phyloP scores from a whole-genome alignment of 2,888 invertebrate species.

The Xylota sylvarum region DNA sequence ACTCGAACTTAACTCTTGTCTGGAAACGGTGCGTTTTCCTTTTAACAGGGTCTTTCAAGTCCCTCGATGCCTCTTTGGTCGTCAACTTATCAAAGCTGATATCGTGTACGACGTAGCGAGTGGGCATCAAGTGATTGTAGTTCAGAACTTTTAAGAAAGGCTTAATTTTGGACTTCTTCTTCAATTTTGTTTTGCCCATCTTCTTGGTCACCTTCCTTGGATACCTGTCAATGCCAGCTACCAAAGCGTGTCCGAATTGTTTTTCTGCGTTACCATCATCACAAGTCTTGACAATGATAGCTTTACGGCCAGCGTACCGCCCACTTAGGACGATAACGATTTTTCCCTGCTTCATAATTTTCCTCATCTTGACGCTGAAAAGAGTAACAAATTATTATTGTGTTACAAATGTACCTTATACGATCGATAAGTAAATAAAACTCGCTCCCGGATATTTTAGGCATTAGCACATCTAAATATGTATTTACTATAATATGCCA shows the following conservation, averaged over 20 bases:
- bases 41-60: slow-evolving; percentile 97
- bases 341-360: slow-evolving; percentile 99
- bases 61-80: slow-evolving; percentile 90
- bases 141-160: slow-evolving; percentile 97
- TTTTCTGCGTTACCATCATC: slow-evolving; percentile 98
- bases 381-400: background rate
- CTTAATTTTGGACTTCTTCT: slow-evolving; percentile 98
- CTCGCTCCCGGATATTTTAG: too few species aligned
- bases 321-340: slow-evolving; percentile 99
- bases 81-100: slow-evolving; percentile 96
- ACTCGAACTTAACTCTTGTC: slow-evolving; percentile 98
- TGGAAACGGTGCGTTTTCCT: slow-evolving; percentile 98
- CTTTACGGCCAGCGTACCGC: slow-evolving; percentile 99
- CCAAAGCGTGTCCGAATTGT: slow-evolving; percentile 98
- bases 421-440: slow-evolving; percentile 6
- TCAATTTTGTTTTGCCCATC: slow-evolving; percentile 97
- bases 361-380: slow-evolving; percentile 92
- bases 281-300: slow-evolving; percentile 96
- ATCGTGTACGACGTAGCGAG: slow-evolving; percentile 97
- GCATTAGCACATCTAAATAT: too few species aligned
- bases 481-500: too few species aligned
- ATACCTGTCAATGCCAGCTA: slow-evolving; percentile 99
- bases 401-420: too few species aligned
- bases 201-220: slow-evolving; percentile 98
- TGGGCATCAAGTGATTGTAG: slow-evolving; percentile 97